Evolutionary conservation across 2,888 invertebrate species (phyloP).

Genomic region (Emmelina monodactyla): DNA sequence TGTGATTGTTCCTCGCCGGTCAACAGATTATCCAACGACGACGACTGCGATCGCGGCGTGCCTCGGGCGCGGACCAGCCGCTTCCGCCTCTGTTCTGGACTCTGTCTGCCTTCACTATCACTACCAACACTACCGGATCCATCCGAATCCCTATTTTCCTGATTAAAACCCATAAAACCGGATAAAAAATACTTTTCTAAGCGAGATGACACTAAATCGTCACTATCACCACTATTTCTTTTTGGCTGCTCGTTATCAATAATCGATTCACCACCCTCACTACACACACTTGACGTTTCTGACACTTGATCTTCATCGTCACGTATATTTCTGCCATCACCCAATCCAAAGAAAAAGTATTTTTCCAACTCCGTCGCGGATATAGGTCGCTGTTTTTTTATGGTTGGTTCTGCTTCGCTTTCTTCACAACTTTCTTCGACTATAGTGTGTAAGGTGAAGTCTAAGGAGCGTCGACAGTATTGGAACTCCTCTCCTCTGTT

Average conservation of each 20-base stretch:
- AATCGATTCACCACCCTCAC: conserved; percentile 80
- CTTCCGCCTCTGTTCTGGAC: conserved; percentile 86
- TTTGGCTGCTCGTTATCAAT: conserved; percentile 67
- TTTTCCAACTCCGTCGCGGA: conserved; percentile 88
- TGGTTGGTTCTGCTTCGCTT: conserved; percentile 79
- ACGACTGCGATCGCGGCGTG: conserved; percentile 83
- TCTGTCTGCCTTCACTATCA: conserved; percentile 88
- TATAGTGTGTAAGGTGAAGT: conserved; percentile 91
- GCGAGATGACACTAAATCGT: conserved; percentile 82
- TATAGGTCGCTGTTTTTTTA: conserved; percentile 70
- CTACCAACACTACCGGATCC: conserved; percentile 89
- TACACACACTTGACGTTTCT: conserved; percentile 86
- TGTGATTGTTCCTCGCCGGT: conserved; percentile 68
- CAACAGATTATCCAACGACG: conserved; percentile 80
- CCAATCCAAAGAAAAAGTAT: conserved; percentile 88
- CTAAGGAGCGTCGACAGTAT: conserved; percentile 82
- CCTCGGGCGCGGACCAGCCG: conserved; percentile 82
- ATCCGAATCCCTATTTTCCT: conserved; percentile 79
- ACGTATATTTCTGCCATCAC: conserved; percentile 70
- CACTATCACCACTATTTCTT: conserved; percentile 64
- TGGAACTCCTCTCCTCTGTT: conserved; percentile 81
- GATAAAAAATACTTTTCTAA: conserved; percentile 90
- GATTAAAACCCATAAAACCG: conserved; percentile 83
- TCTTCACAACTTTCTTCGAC: conserved; percentile 95
- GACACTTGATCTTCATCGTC: conserved; percentile 73